These are phyloP conservation scores for Corythaixoides concolor DNA, from an alignment of 2,113 vertebrate species.

Conservation along the genomic window DNA sequence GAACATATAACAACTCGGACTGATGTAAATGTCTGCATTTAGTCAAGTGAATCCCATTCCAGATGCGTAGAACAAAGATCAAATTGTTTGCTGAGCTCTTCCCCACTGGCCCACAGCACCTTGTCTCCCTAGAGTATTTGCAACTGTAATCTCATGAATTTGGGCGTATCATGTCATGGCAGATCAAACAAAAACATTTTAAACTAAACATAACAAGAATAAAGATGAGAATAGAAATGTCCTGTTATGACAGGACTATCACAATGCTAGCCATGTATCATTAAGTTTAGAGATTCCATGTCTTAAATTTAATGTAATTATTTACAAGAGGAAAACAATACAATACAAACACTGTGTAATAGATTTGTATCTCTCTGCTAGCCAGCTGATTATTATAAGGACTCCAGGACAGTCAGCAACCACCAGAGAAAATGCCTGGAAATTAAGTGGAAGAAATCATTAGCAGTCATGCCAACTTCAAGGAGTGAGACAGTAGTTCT, in stretches of 20 bases:
- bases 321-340: constrained; percentile 1
- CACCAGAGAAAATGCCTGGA: neutral
- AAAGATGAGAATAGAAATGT: neutral
- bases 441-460: neutral
- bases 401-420: neutral
- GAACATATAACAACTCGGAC: neutral
- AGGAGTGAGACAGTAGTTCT: neutral
- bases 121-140: neutral
- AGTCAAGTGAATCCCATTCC: neutral
- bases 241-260: neutral
- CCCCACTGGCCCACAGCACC: neutral
- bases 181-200: neutral
- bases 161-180: neutral
- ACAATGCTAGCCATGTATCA: neutral
- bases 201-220: neutral
- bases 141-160: neutral
- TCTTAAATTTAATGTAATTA: neutral
- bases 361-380: neutral
- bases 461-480: neutral
- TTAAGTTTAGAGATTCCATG: neutral
- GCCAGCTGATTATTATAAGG: neutral
- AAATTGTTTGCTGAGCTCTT: neutral
- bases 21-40: neutral
- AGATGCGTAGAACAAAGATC: neutral
- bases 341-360: neutral